Evolutionary conservation across 2,113 vertebrate genomes (phyloP), one percentile per base, ranked within the genome.

Genomic region (Uria lomvia): DNA sequence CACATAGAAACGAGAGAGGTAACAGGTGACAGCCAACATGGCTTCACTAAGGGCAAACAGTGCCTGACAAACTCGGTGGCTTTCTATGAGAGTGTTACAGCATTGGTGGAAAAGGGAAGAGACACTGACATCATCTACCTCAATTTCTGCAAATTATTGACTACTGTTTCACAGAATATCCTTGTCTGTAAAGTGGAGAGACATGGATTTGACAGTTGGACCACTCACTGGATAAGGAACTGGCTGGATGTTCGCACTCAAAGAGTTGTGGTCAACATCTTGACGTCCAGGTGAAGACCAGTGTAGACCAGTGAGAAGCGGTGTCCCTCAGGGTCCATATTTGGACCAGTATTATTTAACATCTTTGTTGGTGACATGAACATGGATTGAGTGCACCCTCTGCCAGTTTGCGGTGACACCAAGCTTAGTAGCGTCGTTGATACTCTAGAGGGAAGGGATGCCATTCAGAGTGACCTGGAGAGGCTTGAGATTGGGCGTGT

Each of bases 161-260:
- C 50, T 42, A 59, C 8, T 24, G 18, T 22, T 29, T 19, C 8
- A 55, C 7, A 49, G 9, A 34, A 34, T 24, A 49, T 24, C 19
- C 6, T 10, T 50, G 22, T 36, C 24, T 80, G 27, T 42, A 45
- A 75, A 45, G 12, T 15, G 34, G 15, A 58, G 23, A 56, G 5
- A 19, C 10, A 12, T 20, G 12, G 12, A 34, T 42, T 58, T 40
- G 6, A 40, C 0, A 2, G 5, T 6, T 52, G 23, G 6, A 40
- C 6, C 5, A 24, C 5, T n/a, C 4, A 6, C 18, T 47, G 11
- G 36, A 27, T 9, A 55, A 55, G 10, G 13, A 82, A 59, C 21
- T 27, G 29, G 17, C n/a, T 59, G 27, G 13, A 21, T 26, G 9
- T n/a, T 26, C 2, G 2, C 53, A 32, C 26, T 56, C 23, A 30